phyloP scores from a whole-genome alignment of 2,113 vertebrate genomes.

The Malaclemys terrapin region DNA sequence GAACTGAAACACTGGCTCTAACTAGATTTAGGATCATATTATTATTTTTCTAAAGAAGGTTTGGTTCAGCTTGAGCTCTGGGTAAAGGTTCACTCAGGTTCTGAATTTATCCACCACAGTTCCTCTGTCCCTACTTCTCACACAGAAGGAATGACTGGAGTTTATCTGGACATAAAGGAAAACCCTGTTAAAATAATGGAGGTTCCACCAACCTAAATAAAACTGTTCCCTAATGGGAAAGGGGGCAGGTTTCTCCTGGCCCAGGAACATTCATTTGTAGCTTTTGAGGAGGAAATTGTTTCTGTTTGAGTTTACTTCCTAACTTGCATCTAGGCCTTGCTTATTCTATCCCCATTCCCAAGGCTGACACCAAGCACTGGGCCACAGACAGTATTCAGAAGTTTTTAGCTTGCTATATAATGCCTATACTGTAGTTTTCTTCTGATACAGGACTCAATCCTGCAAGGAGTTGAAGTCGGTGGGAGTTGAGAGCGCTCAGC shows the following conservation, averaged over 20 bases:
- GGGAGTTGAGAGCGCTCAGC: too few relatives aligned
- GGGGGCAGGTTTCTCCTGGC: not conserved
- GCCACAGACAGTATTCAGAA: too few relatives aligned
- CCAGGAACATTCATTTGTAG: not conserved
- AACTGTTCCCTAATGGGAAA: not conserved
- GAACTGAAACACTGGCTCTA: not conserved
- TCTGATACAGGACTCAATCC: too few relatives aligned
- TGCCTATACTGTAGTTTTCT: too few relatives aligned
- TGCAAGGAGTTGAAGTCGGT: too few relatives aligned
- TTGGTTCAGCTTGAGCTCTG: not conserved
- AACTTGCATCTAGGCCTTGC: not conserved
- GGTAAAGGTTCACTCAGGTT: not conserved
- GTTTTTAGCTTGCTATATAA: too few relatives aligned
- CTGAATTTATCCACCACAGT: not conserved
- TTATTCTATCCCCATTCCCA: too few relatives aligned
- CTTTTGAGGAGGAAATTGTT: not conserved
- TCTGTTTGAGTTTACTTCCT: not conserved
- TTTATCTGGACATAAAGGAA: not conserved
- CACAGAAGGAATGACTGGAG: not conserved
- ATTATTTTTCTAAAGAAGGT: not conserved
- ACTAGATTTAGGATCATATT: not conserved
- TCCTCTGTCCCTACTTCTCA: not conserved
- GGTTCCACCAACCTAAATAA: not conserved
- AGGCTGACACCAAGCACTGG: too few relatives aligned
- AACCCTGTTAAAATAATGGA: not conserved